Evolutionary conservation across 2,888 invertebrate species (phyloP).

Genomic region (Stegana nigrithorax): DNA sequence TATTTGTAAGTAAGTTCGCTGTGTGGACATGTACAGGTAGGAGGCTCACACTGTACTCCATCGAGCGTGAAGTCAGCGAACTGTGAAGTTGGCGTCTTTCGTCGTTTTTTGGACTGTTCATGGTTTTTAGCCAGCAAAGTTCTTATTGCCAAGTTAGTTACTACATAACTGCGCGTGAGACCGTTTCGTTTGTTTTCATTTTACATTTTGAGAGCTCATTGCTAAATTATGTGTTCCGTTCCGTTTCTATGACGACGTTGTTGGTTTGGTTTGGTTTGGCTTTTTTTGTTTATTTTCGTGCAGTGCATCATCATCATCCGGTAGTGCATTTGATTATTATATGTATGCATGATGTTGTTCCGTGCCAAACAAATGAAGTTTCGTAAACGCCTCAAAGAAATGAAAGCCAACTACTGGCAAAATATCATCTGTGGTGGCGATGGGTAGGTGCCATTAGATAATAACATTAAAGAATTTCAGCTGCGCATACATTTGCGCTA

Average conservation of each 20-base stretch:
- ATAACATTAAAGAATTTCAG: no score
- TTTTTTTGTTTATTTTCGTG: no score
- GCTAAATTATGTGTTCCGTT: not conserved
- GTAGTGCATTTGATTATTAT: no score
- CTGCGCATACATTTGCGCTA: no score
- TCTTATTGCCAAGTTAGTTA: constrained; percentile 32
- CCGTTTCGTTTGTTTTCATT: constrained; percentile 13
- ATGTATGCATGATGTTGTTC: no score
- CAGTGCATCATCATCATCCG: no score
- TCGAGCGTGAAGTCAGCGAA: constrained; percentile 36
- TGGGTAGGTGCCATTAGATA: no score
- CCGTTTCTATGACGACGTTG: not conserved
- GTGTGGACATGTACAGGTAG: not conserved
- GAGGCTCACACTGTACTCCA: constrained; percentile 19
- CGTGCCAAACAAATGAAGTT: constrained; percentile 41
- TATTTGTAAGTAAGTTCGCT: not conserved
- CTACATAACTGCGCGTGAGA: constrained; percentile 16
- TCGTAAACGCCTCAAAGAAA: constrained; percentile 40
- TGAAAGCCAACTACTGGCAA: constrained; percentile 38
- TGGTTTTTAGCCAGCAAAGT: constrained; percentile 19
- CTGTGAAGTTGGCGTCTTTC: constrained; percentile 24
- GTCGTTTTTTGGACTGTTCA: constrained; percentile 21
- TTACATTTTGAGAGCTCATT: not conserved
- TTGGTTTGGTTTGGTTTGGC: no score
- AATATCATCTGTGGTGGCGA: constrained; percentile 40